Conservation (phyloP, 2,797 vertebrate species). For the Meriones psammophilus region DNA sequence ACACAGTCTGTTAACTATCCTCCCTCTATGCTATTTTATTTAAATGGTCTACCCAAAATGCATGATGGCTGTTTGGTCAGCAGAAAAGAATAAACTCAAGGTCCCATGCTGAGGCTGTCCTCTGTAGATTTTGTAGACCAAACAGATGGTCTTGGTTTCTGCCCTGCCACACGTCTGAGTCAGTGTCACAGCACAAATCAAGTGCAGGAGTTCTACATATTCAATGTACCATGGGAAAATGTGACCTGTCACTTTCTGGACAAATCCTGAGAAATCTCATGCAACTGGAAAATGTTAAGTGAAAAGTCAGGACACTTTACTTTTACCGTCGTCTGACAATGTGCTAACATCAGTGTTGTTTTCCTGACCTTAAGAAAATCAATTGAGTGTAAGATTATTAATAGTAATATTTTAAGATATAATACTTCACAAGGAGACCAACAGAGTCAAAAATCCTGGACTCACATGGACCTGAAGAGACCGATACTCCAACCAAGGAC, state of each 20-base stretch:
- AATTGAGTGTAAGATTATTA: slow-evolving; percentile 14
- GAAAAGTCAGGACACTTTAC: slow-evolving; percentile 28
- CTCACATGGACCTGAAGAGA: no score
- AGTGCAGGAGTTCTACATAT: slow-evolving; percentile 26
- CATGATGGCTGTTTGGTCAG: slow-evolving; percentile 1
- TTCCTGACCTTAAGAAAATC: slow-evolving; percentile 42
- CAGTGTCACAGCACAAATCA: slow-evolving; percentile 47
- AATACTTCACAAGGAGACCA: no score
- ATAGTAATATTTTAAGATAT: background rate
- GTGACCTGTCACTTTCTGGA: slow-evolving; percentile 61
- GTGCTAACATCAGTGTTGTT: slow-evolving; percentile 16
- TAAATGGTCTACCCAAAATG: background rate
- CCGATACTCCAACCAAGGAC: no score
- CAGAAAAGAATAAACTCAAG: background rate
- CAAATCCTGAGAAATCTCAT: slow-evolving; percentile 59
- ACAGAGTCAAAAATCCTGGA: no score
- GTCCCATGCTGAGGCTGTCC: background rate
- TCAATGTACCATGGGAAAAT: slow-evolving; percentile 46
- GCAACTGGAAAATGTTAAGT: slow-evolving; percentile 61
- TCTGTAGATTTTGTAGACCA: background rate
- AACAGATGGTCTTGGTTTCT: slow-evolving; percentile 42
- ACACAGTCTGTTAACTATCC: fast-evolving
- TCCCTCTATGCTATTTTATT: background rate
- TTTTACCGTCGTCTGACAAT: background rate
- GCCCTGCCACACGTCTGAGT: background rate